These are phyloP conservation scores for Digitonthophagus gazella DNA, from an alignment of 2,888 invertebrate genomes.

Conservation along the genomic window DNA sequence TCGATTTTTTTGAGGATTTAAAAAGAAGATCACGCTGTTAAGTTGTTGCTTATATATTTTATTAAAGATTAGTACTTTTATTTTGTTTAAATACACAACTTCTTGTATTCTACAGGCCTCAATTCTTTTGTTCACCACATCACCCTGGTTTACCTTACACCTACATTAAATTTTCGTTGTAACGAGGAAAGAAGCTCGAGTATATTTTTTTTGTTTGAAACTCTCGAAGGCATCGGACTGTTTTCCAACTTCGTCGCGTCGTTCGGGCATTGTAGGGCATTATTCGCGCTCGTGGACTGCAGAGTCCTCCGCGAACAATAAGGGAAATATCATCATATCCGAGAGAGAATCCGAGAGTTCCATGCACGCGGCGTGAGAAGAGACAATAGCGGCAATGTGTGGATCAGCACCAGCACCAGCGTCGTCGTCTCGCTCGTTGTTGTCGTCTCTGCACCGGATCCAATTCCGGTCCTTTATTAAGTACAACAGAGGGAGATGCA, in stretches of 20 bases:
- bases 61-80: too few relatives aligned
- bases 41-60: too few relatives aligned
- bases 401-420: constrained; percentile 40
- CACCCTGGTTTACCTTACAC: too few relatives aligned
- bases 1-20: too few relatives aligned
- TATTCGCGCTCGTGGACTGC: constrained; percentile 13
- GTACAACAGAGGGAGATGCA: constrained; percentile 26
- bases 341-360: constrained; percentile 20
- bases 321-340: constrained; percentile 34
- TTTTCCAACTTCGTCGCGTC: background rate
- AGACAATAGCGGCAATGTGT: constrained; percentile 33
- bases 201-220: too few relatives aligned
- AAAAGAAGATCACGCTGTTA: too few relatives aligned
- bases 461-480: constrained; percentile 44
- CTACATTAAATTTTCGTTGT: too few relatives aligned
- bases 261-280: background rate
- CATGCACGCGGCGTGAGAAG: constrained; percentile 32
- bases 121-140: too few relatives aligned
- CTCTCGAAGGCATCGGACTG: background rate
- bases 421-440: constrained; percentile 1
- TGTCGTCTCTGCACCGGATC: constrained; percentile 38
- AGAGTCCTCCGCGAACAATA: constrained; percentile 23
- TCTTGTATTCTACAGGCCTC: too few relatives aligned
- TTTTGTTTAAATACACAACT: too few relatives aligned
- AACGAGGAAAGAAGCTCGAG: too few relatives aligned